Percentiles rank a stretch among this genome's conserved stretches.
These are phyloP conservation scores for Butorides virescens DNA, from an alignment of 2,113 vertebrate genomes.

Conservation along the genomic window DNA sequence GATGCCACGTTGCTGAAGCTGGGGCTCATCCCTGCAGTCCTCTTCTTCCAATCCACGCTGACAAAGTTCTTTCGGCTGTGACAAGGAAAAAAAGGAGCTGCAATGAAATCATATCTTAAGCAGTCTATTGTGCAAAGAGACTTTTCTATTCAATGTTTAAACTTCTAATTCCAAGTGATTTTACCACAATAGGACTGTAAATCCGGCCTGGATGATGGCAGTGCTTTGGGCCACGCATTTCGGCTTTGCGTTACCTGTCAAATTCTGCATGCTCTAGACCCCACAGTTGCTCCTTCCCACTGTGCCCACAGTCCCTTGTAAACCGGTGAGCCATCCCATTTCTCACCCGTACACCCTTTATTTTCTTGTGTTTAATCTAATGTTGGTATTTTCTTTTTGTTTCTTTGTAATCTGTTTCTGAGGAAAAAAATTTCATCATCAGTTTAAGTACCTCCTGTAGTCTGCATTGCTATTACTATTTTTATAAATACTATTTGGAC, in stretches of 20 bases:
- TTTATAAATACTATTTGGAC: background rate
- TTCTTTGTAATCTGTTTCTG: background rate
- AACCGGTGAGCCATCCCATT: background rate
- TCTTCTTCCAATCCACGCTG: background rate
- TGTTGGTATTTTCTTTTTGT: background rate
- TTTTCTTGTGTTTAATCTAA: background rate
- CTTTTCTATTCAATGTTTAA: background rate
- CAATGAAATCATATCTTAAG: background rate
- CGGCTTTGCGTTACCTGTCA: background rate
- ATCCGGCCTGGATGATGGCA: background rate
- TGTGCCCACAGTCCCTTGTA: accelerated
- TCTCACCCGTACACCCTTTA: background rate
- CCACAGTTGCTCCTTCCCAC: background rate
- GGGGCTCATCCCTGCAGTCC: background rate
- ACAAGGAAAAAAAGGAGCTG: background rate
- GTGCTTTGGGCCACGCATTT: background rate
- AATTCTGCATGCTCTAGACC: background rate
- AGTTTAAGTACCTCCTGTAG: background rate
- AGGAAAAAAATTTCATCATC: background rate
- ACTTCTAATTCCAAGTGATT: background rate
- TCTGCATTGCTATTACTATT: background rate
- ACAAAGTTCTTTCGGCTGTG: background rate
- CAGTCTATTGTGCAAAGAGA: background rate
- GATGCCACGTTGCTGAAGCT: background rate
- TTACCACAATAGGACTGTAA: background rate